Base-by-base conservation (phyloP, 2,888 invertebrate species). In the Trachelus tabidus region DNA sequence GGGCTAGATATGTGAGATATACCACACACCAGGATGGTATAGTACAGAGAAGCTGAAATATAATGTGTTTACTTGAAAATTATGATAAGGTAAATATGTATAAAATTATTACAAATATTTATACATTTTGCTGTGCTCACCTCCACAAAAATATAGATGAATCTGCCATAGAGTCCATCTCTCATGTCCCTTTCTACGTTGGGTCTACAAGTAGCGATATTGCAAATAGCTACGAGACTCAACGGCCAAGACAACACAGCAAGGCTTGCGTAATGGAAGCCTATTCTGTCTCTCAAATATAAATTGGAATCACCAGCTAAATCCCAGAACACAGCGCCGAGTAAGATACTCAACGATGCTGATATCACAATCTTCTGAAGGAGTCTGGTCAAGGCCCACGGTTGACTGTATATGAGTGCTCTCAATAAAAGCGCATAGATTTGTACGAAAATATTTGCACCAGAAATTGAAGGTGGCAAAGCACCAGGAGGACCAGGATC, bases 261-360 rank as follows among this genome's bases (percentile, higher is more conserved):
- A 94, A 97, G 94, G 81, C 96, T 95, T 34, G 95, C 94, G 90
- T 97, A 97, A 90, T 98, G 97, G 90, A 96, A 97, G n/a, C 98
- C 98, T 79, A 97, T 91, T 79, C 98, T 93, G 90, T 96, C 96
- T 90, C 96, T 95, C 85, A 96, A 93, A 69, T 94, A 93, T 75
- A 96, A 89, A 92, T 96, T 94, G 3, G 95, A 93, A 90, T 97
- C 97, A 4, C 95, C 94, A 68, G 95, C 93, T 6, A 98, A 94
- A 89, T 98, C 97, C 97, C 97, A 98, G 91, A 97, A 98, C 85
- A 98, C 95, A 83, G 96, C 95, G 69, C 98, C 98, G 56, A 97
- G 94, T 83, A 96, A 93, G 76, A 98, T 93, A 4, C 98, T 98
- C 88, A 98, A 93, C 81, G 96, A 93, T 1, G 96, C 96, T 0